phyloP scores from a whole-genome alignment of 2,888 invertebrate genomes.

The Bellardia pandia region DNA sequence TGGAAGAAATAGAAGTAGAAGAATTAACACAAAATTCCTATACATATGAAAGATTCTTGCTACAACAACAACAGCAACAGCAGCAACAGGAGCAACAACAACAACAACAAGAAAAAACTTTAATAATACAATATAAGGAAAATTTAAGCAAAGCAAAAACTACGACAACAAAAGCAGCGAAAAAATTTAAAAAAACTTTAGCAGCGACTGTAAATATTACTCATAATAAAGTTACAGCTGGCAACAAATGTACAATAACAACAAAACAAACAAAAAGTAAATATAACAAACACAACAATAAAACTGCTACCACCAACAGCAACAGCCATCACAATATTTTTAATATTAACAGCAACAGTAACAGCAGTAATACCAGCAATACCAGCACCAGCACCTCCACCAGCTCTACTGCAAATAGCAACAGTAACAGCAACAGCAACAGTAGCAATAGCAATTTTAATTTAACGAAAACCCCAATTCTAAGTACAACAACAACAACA shows the following conservation, averaged over 20 bases:
- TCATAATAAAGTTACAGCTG: slow-evolving; percentile 68
- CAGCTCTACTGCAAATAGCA: slow-evolving; percentile 8
- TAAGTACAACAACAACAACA: slow-evolving; percentile 38
- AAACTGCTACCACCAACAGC: neutral
- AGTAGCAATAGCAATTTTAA: slow-evolving; percentile 46
- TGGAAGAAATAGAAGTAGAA: neutral
- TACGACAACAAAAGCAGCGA: slow-evolving; percentile 13
- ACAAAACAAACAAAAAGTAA: slow-evolving; percentile 38
- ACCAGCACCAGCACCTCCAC: slow-evolving; percentile 32
- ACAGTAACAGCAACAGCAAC: slow-evolving; percentile 25
- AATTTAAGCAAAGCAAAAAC: slow-evolving; percentile 44
- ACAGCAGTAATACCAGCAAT: slow-evolving; percentile 55
- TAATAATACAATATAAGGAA: slow-evolving; percentile 5
- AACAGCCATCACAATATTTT: slow-evolving; percentile 38
- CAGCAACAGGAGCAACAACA: slow-evolving; percentile 5
- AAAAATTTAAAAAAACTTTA: slow-evolving; percentile 57
- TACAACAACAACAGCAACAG: slow-evolving; percentile 28
- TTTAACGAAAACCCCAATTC: slow-evolving; percentile 38
- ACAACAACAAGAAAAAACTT: slow-evolving; percentile 14
- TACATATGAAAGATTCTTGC: slow-evolving; percentile 29
- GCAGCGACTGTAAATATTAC: slow-evolving; percentile 63
- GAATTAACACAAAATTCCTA: slow-evolving; percentile 32
- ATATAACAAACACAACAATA: slow-evolving; percentile 16
- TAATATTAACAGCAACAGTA: slow-evolving; percentile 64
- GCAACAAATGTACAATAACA: slow-evolving; percentile 53